These are phyloP conservation scores for Periophthalmodon schlosseri DNA, from an alignment of 2,113 vertebrate genomes.

Conservation along the genomic window DNA sequence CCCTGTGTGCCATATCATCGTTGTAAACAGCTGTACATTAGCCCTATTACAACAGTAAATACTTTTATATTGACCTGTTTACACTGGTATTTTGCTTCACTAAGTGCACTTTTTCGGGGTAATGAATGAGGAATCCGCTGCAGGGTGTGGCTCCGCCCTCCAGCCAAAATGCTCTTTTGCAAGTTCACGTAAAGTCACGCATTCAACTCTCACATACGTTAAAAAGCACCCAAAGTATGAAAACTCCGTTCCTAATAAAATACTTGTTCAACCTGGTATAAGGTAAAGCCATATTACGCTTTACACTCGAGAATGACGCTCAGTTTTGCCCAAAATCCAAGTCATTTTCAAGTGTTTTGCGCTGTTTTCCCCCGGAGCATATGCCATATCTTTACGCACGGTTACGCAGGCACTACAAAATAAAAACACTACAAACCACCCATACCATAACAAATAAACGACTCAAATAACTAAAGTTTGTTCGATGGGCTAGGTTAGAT, in stretches of 20 bases:
- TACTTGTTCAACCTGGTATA: background rate
- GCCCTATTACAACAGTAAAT: background rate
- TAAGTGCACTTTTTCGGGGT: background rate
- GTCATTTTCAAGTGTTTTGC: background rate
- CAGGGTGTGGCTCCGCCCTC: slow-evolving; percentile 67
- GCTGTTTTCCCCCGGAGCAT: background rate
- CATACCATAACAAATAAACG: background rate
- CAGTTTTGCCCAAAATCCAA: background rate
- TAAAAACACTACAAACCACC: too few relatives aligned
- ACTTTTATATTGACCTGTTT: background rate
- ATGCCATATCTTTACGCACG: slow-evolving; percentile 1
- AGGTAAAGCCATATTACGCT: background rate
- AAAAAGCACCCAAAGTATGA: background rate
- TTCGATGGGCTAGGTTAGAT: background rate
- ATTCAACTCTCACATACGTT: background rate
- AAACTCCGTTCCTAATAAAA: background rate
- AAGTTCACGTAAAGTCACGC: slow-evolving; percentile 35
- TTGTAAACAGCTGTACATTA: background rate
- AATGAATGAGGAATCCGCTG: slow-evolving; percentile 27
- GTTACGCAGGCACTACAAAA: background rate
- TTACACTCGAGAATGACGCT: background rate
- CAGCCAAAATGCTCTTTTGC: slow-evolving; percentile 46
- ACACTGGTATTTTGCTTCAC: background rate
- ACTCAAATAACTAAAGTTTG: background rate
- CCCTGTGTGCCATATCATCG: background rate